Evolutionary conservation across 2,797 vertebrate genomes (phyloP).

Genomic region (Coendou prehensilis): DNA sequence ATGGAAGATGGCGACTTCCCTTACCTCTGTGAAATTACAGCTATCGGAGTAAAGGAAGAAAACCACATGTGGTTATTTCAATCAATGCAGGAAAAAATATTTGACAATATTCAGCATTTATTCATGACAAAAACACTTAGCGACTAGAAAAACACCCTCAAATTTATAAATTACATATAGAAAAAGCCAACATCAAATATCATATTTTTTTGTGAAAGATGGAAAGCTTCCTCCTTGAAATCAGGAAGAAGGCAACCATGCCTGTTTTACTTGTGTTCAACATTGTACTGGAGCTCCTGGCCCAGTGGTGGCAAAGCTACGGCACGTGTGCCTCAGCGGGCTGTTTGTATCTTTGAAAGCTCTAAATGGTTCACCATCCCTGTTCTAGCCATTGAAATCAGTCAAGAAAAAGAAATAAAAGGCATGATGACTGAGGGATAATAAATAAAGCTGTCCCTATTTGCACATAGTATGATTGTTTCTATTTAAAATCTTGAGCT

Average conservation of each 20-base stretch:
- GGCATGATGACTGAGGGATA: neutral
- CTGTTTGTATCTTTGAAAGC: neutral
- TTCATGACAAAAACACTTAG: neutral
- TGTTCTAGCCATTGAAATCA: neutral
- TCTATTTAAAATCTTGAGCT: neutral
- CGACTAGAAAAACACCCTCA: conserved; percentile 3
- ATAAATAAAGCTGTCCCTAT: neutral
- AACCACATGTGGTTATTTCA: neutral
- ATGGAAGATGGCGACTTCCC: neutral
- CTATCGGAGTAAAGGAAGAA: neutral
- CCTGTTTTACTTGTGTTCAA: neutral
- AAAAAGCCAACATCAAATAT: neutral
- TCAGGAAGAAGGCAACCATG: neutral
- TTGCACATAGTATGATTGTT: neutral
- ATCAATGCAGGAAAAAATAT: neutral
- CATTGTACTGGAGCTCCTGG: neutral
- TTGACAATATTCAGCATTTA: neutral
- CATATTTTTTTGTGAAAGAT: neutral
- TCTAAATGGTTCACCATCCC: neutral
- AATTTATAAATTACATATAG: neutral
- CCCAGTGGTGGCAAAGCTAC: neutral
- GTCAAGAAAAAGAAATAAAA: conserved; percentile 45
- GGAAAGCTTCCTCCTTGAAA: neutral
- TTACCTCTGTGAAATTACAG: neutral
- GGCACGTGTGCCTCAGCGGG: neutral